Evolutionary conservation across 2,888 invertebrate species (phyloP), one percentile per base, ranked within the genome.

Genomic region (Lasiommata megera): DNA sequence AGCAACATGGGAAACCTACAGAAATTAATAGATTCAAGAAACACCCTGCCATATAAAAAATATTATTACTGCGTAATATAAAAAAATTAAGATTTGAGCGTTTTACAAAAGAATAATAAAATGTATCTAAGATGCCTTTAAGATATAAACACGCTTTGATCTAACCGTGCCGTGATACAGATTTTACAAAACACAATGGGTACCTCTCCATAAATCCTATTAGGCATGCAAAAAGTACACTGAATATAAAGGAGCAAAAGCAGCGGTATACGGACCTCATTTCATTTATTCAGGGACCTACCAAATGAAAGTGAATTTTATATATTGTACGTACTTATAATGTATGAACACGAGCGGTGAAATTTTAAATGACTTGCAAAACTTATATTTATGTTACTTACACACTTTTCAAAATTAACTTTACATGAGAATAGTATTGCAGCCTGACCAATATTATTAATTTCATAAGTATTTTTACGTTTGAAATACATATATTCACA

Each of bases 221-320:
- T 52, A 52, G 41, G 12, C 41, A 41, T 52, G 52, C 52, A 52
- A 41, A 52, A 41, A 52, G 41, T 52, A 52, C 41, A 40, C 41
- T 41, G 41, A 52, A 52, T 52, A 52, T 38, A 52, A 52, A 52
- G 41, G 41, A 31, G 52, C 52, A 31, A 52, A 51, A 41, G 51
- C 51, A 52, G 12, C 52, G 41, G 41, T 52, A 41, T n/a, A 41
- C 52, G 31, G 41, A 52, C 52, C 41, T 41, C 41, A 52, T 52
- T 31, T 52, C 31, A 52, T 52, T 52, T 52, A 52, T 52, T 52
- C 52, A 52, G 17, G 31, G 16, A 17, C 41, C 31, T 41, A 31
- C 52, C 52, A 31, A 41, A 41, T 52, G 52, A 52, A 52, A 52
- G 41, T 52, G 41, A 41, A 41, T 51, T 51, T 29, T 51, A 51